Percentiles rank a stretch among this genome's conserved stretches.
Conservation (phyloP, 37 sponge, comb jelly and placozoan genomes). For the Agelas oroides region DNA sequence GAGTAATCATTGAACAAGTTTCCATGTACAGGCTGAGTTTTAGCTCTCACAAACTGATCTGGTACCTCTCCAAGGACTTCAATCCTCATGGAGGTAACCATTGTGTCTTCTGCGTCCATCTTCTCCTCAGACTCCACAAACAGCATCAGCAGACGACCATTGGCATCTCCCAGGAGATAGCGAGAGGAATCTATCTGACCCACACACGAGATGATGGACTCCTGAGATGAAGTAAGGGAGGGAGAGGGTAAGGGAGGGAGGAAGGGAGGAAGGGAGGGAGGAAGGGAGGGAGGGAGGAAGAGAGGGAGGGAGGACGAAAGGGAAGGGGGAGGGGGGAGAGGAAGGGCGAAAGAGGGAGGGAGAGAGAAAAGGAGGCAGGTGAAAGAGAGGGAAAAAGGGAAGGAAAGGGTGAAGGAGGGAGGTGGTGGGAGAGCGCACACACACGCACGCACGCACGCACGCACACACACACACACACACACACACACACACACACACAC, state of each 20-base stretch:
- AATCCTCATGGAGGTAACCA: conserved; percentile 29
- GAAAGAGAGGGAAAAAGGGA: neutral
- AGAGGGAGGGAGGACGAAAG: neutral
- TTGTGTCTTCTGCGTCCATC: conserved; percentile 11
- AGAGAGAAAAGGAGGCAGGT: neutral
- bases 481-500: too few species aligned
- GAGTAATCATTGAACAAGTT: too few species aligned
- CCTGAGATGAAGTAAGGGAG: conserved; percentile 31
- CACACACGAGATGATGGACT: conserved; percentile 70
- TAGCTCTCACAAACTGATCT: too few species aligned
- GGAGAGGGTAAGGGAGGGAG: neutral
- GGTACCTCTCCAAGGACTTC: conserved; percentile 81
- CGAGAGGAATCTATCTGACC: conserved; percentile 76
- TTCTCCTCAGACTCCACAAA: conserved; percentile 72
- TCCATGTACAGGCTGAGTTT: too few species aligned
- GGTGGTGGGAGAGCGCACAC: too few species aligned
- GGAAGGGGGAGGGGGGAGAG: neutral
- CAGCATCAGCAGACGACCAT: conserved; percentile 87
- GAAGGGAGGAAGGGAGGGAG: neutral
- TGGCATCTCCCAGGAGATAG: conserved; percentile 83
- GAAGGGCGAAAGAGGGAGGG: neutral
- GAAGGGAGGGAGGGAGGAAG: neutral
- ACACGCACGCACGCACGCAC: too few species aligned
- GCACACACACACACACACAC: too few species aligned
- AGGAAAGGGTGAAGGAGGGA: too few species aligned